Evolutionary conservation across 1,140 invertebrate genomes (phyloP), one percentile per base, ranked within the genome.

Genomic region (Globodera ellingtonae): DNA sequence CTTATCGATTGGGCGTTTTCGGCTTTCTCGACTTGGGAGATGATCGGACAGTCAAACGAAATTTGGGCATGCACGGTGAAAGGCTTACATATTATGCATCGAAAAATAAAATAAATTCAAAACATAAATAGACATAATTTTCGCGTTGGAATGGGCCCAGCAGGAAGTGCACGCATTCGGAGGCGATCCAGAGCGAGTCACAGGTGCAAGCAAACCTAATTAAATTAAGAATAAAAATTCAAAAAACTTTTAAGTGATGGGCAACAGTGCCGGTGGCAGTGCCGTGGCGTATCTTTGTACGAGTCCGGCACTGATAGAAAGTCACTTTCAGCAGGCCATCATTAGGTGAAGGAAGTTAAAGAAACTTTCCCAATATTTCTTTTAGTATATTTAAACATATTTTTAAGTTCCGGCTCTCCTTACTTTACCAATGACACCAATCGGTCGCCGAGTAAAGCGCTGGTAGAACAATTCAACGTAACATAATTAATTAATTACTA

Each of bases 161-260:
- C 91, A 92, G 75, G 93, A 94, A 89, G 93, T 94, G 65, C 89
- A 89, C 21, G 90, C 91, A 21, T 94, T 94, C 85, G 93, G 93
- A 3, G 94, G 94, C 7, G 93, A 94, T 90, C 90, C 92, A 0
- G 89, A 91, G 15, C 90, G 91, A 52, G 90, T 94, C 0, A 94
- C 94, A 0, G 86, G 94, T 3, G 90, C 93, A 74, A 94, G 94
- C 3, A 92, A 94, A 89, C 47, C 78, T 24, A 46, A 72, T 74
- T 35, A 44, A 74, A 21, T 18, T 9, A 3, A 74, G 6, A 52
- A 74, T 10, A 35, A 44, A 74, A 48, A 48, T 5, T 3, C 15
- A 13, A 13, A 13, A 13, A 15, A n/a, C 35, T 13, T 13, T n/a
- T 46, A 8, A 79, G 67, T 70, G 67, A 79, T 80, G 65, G 62